Evolutionary conservation across 2,888 invertebrate species (phyloP), one percentile per base, ranked within the genome.

Genomic region (Parnassius mnemosyne): DNA sequence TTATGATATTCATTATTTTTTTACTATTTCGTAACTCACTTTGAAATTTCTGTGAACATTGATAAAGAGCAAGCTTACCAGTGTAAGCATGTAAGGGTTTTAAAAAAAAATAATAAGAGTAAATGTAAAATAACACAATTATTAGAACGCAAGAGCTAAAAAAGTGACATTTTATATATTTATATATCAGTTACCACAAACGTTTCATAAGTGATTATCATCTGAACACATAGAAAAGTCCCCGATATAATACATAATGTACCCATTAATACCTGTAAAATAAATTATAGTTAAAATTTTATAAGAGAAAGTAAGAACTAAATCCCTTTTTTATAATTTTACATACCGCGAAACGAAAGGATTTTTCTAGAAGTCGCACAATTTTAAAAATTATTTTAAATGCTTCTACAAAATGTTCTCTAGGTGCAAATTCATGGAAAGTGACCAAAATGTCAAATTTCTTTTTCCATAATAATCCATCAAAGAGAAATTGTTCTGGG

Each of bases 341-440:
- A 74, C 84, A 77, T 69, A 87, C 87, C 51, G 74, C 51, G 68
- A 81, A 84, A 55, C 70, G 69, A 62, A 72, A 81, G 62, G 71
- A 70, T 11, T 65, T 65, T 66, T 82, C 77, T 51, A 80, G 20
- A 2, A 66, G 64, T 3, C 73, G 68, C 10, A 78, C 57, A 65
- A 78, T 72, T 54, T 75, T 66, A 63, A 80, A 83, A 52, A 85
- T 59, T 68, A 79, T 74, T 59, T 72, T 73, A 46, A 76, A 81
- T 12, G 74, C 78, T 42, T 67, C 57, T 20, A 70, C 69, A 62
- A 77, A 83, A 12, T 79, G 69, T 16, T 76, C 70, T 1, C 63
- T 44, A 5, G 71, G 65, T 1, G 75, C 72, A 66, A 70, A 71
- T 9, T 66, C 64, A 20, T 83, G 79, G 66, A 79, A 81, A 12